Percentiles rank a stretch among this genome's conserved stretches.
Evolutionary conservation across 2,113 vertebrate species (phyloP).

Genomic region (Desmodus rotundus): DNA sequence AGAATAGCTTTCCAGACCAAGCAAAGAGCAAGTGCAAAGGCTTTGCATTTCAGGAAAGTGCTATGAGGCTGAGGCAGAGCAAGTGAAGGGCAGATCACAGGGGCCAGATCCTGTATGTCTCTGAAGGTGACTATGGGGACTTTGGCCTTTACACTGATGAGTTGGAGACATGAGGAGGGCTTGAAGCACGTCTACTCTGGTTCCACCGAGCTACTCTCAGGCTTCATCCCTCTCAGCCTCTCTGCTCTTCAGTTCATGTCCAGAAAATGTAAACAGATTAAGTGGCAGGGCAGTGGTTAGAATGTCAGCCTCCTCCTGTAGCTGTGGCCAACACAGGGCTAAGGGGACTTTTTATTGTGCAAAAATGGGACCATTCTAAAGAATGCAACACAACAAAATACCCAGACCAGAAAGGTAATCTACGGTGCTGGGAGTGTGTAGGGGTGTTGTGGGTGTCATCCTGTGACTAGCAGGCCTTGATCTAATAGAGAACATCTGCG

Average conservation of each 20-base stretch:
- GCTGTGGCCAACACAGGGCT: neutral
- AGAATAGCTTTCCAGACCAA: neutral
- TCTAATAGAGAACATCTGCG: neutral
- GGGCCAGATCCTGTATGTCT: neutral
- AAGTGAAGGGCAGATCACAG: neutral
- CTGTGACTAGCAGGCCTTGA: neutral
- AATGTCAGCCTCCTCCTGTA: neutral
- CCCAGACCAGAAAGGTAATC: neutral
- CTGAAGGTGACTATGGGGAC: neutral
- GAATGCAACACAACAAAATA: neutral
- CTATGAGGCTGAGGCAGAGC: neutral
- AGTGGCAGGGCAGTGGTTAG: neutral
- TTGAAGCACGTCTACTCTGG: neutral
- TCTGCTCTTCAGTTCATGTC: neutral
- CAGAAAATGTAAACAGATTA: neutral
- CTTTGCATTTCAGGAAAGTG: neutral
- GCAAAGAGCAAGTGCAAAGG: neutral
- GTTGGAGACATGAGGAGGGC: neutral
- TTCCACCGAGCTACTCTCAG: neutral
- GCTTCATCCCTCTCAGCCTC: neutral
- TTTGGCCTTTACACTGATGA: neutral
- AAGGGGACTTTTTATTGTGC: neutral
- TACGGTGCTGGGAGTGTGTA: fast-evolving
- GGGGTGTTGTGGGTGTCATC: neutral
- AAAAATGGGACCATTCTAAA: neutral